phyloP scores from a whole-genome alignment of 2,888 invertebrate species.

The Marronus borbonicus region DNA sequence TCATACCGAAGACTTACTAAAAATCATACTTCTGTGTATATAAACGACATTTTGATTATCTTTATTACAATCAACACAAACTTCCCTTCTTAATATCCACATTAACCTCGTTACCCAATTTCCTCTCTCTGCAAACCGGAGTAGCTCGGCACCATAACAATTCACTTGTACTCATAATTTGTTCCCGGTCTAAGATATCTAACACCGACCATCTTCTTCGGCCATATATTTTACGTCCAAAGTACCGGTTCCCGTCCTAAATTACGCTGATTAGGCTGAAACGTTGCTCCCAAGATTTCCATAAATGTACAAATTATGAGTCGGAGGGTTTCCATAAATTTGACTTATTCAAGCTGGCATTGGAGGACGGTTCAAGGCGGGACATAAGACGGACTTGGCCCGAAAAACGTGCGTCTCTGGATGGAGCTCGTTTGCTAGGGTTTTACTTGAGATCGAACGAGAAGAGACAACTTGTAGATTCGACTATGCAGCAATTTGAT shows the following conservation, averaged over 20 bases:
- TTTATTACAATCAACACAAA: conserved; percentile 11
- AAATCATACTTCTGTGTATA: too few species aligned
- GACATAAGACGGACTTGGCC: too few species aligned
- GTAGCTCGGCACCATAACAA: not conserved
- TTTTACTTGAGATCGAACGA: too few species aligned
- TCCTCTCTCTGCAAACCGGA: not conserved
- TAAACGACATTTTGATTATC: not conserved
- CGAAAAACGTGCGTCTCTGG: not conserved
- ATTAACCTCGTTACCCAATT: conserved; percentile 17
- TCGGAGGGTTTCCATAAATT: conserved; percentile 12
- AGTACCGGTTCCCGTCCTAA: conserved; percentile 3
- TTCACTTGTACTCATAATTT: conserved; percentile 16
- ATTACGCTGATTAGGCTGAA: conserved; percentile 28
- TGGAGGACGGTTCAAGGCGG: not conserved
- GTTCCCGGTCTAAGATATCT: conserved; percentile 10
- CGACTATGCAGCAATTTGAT: not conserved
- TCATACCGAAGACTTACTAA: too few species aligned
- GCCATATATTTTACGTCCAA: conserved; percentile 9
- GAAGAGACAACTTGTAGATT: not conserved
- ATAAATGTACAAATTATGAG: conserved; percentile 37
- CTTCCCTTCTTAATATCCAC: conserved; percentile 1
- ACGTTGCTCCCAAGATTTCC: conserved; percentile 35
- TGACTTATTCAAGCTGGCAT: conserved; percentile 33
- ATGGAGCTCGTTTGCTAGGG: not conserved
- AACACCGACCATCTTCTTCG: conserved; percentile 17